Evolutionary conservation across 2,113 vertebrate species (phyloP).

Genomic region (Paradisaea rubra): DNA sequence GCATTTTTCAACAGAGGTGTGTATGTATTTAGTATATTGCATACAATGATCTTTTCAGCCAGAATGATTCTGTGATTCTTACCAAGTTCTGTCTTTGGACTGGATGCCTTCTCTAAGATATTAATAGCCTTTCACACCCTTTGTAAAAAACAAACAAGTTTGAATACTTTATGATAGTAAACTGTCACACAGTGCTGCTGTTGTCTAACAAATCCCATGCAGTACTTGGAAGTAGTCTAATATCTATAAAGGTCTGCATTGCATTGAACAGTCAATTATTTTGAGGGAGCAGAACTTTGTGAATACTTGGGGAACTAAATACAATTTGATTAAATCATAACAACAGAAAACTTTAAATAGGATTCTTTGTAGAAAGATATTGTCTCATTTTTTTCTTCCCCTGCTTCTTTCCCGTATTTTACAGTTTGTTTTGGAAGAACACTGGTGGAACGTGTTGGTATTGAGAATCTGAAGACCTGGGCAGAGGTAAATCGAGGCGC

Average conservation of each 20-base stretch:
- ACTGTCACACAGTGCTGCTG: not conserved
- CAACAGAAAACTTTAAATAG: not conserved
- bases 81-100: not conserved
- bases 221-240: not conserved
- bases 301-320: not conserved
- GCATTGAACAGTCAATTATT: not conserved
- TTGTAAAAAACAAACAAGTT: not conserved
- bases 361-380: not conserved
- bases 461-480: conserved; percentile 85
- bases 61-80: not conserved
- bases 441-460: conserved; percentile 81
- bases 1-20: not conserved
- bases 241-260: not conserved
- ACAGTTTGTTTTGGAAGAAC: conserved; percentile 85
- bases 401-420: not conserved
- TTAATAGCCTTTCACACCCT: not conserved
- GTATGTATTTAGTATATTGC: not conserved
- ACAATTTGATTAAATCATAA: not conserved
- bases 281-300: not conserved
- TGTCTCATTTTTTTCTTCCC: not conserved
- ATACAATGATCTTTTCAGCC: not conserved
- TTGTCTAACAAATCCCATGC: not conserved
- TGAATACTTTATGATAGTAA: not conserved
- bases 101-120: not conserved
- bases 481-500: conserved; percentile 86